Conservation (phyloP, 2,113 vertebrate genomes). For the Coptodon rendalli region DNA sequence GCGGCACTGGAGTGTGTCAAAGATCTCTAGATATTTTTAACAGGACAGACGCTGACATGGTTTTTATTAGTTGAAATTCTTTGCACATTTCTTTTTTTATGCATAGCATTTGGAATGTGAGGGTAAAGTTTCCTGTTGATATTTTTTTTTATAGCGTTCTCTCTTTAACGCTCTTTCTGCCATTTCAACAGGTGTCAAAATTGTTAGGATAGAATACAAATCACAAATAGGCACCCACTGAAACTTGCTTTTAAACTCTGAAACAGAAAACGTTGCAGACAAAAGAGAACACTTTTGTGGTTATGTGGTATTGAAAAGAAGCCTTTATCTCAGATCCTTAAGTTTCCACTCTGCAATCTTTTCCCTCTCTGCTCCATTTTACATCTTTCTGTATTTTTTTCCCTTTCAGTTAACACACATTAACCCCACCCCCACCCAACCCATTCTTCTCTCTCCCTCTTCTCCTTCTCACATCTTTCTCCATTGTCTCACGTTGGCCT, state of each 20-base stretch:
- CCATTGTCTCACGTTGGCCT: constrained; percentile 1
- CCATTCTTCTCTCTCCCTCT: not conserved
- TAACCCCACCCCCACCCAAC: not conserved
- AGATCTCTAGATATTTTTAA: not conserved
- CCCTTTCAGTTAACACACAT: not conserved
- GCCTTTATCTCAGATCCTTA: constrained; percentile 14
- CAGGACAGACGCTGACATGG: not conserved
- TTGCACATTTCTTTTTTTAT: not conserved
- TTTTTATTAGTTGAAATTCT: not conserved
- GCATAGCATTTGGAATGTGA: not conserved
- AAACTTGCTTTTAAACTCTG: not conserved
- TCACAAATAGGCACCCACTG: not conserved
- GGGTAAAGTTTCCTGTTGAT: not conserved
- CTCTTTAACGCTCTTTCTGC: not conserved
- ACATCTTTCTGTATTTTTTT: not conserved
- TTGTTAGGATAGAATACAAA: not conserved
- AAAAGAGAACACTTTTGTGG: not conserved
- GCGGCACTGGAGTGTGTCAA: not conserved
- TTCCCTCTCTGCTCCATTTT: not conserved
- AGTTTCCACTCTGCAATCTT: not conserved
- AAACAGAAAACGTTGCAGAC: constrained; percentile 15
- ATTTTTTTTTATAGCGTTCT: not conserved
- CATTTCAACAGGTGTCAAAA: not conserved
- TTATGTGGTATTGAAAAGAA: not conserved
- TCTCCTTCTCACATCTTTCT: constrained; percentile 1